Conservation (phyloP, 2,797 vertebrate species). For the Pteropus rufus region DNA sequence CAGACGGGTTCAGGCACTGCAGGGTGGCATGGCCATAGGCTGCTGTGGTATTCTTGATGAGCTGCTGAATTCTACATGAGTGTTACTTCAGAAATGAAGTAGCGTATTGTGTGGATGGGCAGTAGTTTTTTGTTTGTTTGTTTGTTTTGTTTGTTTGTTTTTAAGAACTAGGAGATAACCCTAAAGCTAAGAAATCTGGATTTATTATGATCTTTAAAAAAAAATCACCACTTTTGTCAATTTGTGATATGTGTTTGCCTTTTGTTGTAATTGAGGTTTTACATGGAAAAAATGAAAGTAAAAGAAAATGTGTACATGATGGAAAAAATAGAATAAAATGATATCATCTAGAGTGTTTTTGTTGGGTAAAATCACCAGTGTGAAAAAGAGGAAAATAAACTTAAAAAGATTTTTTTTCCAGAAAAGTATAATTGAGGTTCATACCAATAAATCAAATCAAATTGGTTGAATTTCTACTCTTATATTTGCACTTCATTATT, state of each 20-base stretch:
- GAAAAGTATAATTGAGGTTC: background rate
- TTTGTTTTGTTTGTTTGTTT: background rate
- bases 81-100: background rate
- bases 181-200: background rate
- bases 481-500: background rate
- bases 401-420: background rate
- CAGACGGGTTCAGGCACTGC: too few relatives aligned
- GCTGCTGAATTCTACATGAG: background rate
- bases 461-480: background rate
- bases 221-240: background rate
- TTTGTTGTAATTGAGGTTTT: background rate
- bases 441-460: background rate
- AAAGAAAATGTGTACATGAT: background rate
- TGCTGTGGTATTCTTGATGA: background rate
- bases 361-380: background rate
- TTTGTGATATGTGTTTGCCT: background rate
- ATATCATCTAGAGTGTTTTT: background rate
- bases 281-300: background rate
- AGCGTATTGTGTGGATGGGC: background rate
- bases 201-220: constrained; percentile 30
- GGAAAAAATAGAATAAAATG: background rate
- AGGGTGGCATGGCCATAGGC: too few relatives aligned
- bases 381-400: constrained; percentile 22
- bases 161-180: background rate
- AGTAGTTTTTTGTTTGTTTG: background rate